Evolutionary conservation across 2,888 invertebrate genomes (phyloP), one percentile per base, ranked within the genome.

Genomic region (Mythimna pallens): DNA sequence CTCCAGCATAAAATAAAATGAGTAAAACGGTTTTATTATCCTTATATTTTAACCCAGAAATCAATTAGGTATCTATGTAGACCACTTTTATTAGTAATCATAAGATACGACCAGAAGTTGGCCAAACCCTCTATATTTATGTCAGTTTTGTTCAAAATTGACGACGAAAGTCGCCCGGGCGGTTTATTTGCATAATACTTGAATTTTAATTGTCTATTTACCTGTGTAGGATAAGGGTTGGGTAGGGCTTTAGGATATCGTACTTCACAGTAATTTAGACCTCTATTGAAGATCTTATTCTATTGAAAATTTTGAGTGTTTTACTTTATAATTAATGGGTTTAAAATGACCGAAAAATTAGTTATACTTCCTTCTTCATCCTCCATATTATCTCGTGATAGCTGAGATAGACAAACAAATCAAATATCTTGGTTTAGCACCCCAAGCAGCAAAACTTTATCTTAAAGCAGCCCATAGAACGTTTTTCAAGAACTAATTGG

Each of bases 121-220:
- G 70, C 50, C 61, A 54, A 70, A 57, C 22, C 61, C 62, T 75
- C 40, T 70, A 75, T 80, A 82, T 83, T 85, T 83, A 83, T 81
- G 63, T 73, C 43, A 72, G 73, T 73, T 73, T 69, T 66, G 74
- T 78, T 64, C 64, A 54, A 74, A 85, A 76, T 82, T 80, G 82
- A 80, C 70, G 84, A 20, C 25, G 59, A 64, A 84, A 85, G 70
- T 79, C 61, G 57, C 59, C 61, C 57, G 47, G 59, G 77, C 36
- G 69, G 47, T 58, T n/a, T 64, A 84, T 86, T 85, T 85, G 73
- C 85, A 83, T 86, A 83, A 80, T 80, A 66, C 70, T 77, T 74
- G 82, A 82, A 85, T 85, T 83, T 82, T 85, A 86, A 86, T 85
- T 78, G 64, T 47, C 25, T 50, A 61, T 62, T 75, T 72, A 77